These are phyloP conservation scores for Phortica okadai DNA, from an alignment of 2,888 invertebrate genomes.

Conservation along the genomic window DNA sequence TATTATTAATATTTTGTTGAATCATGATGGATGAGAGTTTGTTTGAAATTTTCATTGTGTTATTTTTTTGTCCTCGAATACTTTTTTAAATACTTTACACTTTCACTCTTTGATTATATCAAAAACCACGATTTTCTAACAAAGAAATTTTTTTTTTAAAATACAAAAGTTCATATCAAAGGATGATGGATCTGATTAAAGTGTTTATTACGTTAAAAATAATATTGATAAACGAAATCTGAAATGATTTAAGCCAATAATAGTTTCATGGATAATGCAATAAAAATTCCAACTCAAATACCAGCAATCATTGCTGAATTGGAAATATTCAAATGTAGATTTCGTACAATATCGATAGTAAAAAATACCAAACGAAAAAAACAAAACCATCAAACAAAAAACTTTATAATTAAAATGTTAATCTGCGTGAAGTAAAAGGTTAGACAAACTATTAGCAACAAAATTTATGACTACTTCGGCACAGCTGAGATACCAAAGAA, in stretches of 20 bases:
- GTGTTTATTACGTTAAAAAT: no score
- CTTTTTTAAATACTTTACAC: no score
- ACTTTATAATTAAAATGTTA: slow-evolving; percentile 68
- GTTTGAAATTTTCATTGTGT: no score
- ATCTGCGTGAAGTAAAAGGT: slow-evolving; percentile 69
- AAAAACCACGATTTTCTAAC: no score
- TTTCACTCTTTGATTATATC: no score
- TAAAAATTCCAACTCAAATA: slow-evolving; percentile 25
- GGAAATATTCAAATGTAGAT: slow-evolving; percentile 56
- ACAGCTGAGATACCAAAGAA: neutral
- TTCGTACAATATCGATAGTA: slow-evolving; percentile 38
- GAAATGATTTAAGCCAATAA: neutral
- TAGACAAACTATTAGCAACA: slow-evolving; percentile 68
- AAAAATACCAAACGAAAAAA: slow-evolving; percentile 47
- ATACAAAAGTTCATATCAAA: no score
- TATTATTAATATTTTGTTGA: no score
- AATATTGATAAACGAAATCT: neutral
- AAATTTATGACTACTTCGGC: slow-evolving; percentile 63
- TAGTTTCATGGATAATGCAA: slow-evolving; percentile 10
- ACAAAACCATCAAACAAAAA: neutral
- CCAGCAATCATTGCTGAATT: slow-evolving; percentile 42
- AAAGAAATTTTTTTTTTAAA: no score
- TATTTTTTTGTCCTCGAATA: no score
- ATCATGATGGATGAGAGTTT: no score
- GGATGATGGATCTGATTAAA: no score